These are phyloP conservation scores for Calycopis cecrops DNA, from an alignment of 1,140 invertebrate genomes.

Conservation along the genomic window DNA sequence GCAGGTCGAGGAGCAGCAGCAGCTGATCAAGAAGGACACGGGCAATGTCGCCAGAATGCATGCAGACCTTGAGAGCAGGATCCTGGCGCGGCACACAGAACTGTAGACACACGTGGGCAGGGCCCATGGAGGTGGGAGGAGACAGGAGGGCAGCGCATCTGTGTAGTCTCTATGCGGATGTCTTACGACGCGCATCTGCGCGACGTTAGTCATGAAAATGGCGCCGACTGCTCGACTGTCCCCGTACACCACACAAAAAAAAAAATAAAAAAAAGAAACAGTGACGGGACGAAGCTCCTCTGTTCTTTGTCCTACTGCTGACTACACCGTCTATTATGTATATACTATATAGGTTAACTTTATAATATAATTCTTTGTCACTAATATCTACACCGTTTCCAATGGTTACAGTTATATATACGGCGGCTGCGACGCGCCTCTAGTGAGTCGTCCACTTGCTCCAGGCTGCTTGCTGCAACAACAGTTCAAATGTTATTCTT, in stretches of 20 bases:
- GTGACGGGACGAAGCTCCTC: too few relatives aligned
- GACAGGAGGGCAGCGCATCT: too few relatives aligned
- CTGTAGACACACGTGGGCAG: slow-evolving; percentile 61
- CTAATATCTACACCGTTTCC: slow-evolving; percentile 73
- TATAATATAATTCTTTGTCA: slow-evolving; percentile 73
- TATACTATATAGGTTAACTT: slow-evolving; percentile 73
- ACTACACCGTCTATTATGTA: slow-evolving; percentile 59
- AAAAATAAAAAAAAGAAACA: too few relatives aligned
- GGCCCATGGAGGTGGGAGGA: too few relatives aligned
- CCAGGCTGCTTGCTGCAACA: slow-evolving; percentile 51
- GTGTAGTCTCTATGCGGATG: too few relatives aligned
- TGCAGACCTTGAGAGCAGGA: slow-evolving; percentile 85
- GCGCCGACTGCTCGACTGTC: too few relatives aligned
- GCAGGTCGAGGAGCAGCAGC: slow-evolving; percentile 79
- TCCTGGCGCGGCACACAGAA: slow-evolving; percentile 84
- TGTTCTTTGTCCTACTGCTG: too few relatives aligned
- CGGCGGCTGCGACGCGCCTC: slow-evolving; percentile 29
- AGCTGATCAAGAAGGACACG: slow-evolving; percentile 87
- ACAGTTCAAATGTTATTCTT: slow-evolving; percentile 6
- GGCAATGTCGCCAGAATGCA: slow-evolving; percentile 92
- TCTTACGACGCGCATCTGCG: too few relatives aligned
- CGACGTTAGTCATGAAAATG: too few relatives aligned
- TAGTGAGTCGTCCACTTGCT: slow-evolving; percentile 67
- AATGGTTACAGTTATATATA: slow-evolving; percentile 66
- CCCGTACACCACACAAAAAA: too few relatives aligned